Base-by-base conservation (phyloP, 2,113 vertebrate species). In the Triplophysa dalaica region DNA sequence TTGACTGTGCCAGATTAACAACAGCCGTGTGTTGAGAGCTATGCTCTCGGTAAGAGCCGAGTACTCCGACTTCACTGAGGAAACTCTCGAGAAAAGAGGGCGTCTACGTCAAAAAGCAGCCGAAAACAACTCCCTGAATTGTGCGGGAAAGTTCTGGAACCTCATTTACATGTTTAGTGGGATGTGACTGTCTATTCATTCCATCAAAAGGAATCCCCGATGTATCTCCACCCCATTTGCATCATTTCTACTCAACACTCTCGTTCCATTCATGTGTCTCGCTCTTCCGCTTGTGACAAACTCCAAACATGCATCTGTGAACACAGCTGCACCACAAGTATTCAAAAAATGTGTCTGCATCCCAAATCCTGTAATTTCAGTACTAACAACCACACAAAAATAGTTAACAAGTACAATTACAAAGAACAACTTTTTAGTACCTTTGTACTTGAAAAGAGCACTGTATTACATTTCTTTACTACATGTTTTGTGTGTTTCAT, bases 291-390 rank as follows among this genome's bases (percentile, higher is more conserved):
- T n/a, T 58, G n/a, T 1, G 14, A n/a, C 3, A 16, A 38, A 60
- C 13, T 24, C 11, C 48, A 50, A 50, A 50, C 33, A 8, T 38
- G 24, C 65, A 69, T 66, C 73, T 74, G 63, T 72, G 48, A 63
- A 79, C 69, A 69, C 69, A 62, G 73, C 73, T 75, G 73, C 60
- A 63, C 41, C n/a, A 61, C 54, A 58, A 58, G n/a, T 19, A 24
- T 61, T 73, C 54, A 16, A 8, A 73, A 17, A 73, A 16, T 4
- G 26, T 50, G 19, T 2, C 70, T 17, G 19, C 13, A 4, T 22
- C 24, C 19, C n/a, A 22, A 60, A 4, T 43, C 33, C 19, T 29
- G 16, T 61, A 43, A 45, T 52, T 24, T 54, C 14, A 11, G 43
- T 11, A 12, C 13, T 50, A 50, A 50, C 10, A 50, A 50, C 48